Conservation (phyloP, 1,140 invertebrate genomes). For the Ectropis grisescens region DNA sequence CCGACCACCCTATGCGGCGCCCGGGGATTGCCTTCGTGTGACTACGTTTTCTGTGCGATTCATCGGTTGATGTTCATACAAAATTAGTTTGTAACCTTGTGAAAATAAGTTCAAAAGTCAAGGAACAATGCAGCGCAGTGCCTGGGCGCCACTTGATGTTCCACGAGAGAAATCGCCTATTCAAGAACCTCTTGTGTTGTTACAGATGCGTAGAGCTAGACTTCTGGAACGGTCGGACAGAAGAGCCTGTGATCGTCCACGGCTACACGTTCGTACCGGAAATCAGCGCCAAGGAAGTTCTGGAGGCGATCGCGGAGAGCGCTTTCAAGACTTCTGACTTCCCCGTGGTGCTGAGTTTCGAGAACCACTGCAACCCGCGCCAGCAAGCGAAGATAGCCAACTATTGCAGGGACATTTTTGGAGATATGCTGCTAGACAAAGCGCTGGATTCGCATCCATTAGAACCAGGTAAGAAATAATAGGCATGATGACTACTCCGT, state of each 20-base stretch:
- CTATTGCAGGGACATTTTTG: constrained; percentile 96
- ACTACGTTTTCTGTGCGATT: no score
- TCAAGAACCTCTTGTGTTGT: no score
- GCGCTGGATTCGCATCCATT: constrained; percentile 90
- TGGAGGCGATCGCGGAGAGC: constrained; percentile 96
- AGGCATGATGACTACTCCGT: no score
- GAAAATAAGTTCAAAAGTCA: no score
- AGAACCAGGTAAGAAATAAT: constrained; percentile 72
- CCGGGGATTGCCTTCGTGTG: no score
- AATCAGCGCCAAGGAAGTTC: constrained; percentile 94
- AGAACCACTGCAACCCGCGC: constrained; percentile 97
- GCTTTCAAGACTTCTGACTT: constrained; percentile 98
- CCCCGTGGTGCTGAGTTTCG: constrained; percentile 95
- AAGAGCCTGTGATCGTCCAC: constrained; percentile 97
- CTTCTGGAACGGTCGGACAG: constrained; percentile 96
- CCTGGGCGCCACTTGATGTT: no score
- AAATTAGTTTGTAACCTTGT: no score
- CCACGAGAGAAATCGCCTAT: no score
- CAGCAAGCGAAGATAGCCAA: constrained; percentile 98
- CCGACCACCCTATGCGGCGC: no score
- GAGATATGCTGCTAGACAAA: constrained; percentile 92
- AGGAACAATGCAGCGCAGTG: no score
- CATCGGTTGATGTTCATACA: no score
- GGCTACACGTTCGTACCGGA: constrained; percentile 98
- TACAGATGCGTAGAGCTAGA: constrained; percentile 93